Conservation (phyloP, 2,797 vertebrate genomes). For the Enoplosus armatus region DNA sequence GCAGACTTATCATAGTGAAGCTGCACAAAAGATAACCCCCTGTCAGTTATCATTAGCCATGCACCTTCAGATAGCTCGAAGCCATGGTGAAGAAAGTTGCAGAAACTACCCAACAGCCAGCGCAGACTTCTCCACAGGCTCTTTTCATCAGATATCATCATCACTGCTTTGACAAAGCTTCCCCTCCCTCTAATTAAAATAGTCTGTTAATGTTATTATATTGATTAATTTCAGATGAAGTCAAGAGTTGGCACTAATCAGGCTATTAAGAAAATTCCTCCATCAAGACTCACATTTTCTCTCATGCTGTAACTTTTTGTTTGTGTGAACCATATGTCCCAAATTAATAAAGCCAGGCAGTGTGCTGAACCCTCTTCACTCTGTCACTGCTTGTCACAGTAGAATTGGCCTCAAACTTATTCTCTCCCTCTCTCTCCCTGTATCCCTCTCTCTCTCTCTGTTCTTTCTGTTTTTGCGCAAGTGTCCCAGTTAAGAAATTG, state of each 20-base stretch:
- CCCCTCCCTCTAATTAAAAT: slow-evolving; percentile 62
- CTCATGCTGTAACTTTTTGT: slow-evolving; percentile 69
- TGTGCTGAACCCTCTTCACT: slow-evolving; percentile 64
- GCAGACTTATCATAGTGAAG: slow-evolving; percentile 1
- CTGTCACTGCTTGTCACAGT: slow-evolving; percentile 80
- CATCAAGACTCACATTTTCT: slow-evolving; percentile 27
- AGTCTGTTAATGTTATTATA: slow-evolving; percentile 60
- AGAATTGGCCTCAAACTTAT: slow-evolving; percentile 84
- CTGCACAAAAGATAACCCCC: slow-evolving; percentile 7
- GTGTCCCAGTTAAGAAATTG: slow-evolving; percentile 90
- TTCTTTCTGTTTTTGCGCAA: slow-evolving; percentile 80
- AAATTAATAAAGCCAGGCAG: slow-evolving; percentile 74
- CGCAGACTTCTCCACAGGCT: slow-evolving; percentile 42
- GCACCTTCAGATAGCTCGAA: slow-evolving; percentile 12
- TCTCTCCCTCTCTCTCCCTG: slow-evolving; percentile 32
- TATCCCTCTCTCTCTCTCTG: slow-evolving; percentile 48
- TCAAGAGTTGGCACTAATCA: slow-evolving; percentile 47
- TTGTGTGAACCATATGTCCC: slow-evolving; percentile 72
- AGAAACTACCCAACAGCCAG: slow-evolving; percentile 37
- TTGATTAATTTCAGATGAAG: slow-evolving; percentile 62
- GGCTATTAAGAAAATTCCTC: slow-evolving; percentile 38
- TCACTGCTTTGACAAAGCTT: slow-evolving; percentile 34
- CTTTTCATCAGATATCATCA: slow-evolving; percentile 49
- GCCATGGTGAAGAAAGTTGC: slow-evolving; percentile 29
- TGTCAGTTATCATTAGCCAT: slow-evolving; percentile 13